A percentile compares a stretch with the other conserved stretches of the same genome.
Conservation (phyloP, 2,113 vertebrate genomes). For the Orthochromis indermauri region DNA sequence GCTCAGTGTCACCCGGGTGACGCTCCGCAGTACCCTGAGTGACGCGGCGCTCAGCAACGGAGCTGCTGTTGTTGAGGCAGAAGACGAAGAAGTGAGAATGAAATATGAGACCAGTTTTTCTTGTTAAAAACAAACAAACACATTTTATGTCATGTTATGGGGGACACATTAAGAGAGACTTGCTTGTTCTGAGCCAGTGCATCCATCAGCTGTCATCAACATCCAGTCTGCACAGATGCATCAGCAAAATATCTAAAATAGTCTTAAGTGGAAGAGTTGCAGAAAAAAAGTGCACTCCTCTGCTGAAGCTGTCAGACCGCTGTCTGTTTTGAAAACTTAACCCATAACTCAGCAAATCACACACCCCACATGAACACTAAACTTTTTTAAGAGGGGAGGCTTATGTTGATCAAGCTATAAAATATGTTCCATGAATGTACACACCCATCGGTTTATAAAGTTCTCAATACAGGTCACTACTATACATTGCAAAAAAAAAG, state of each 20-base stretch:
- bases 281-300: neutral
- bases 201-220: neutral
- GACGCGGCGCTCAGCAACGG: constrained; percentile 62
- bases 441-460: neutral
- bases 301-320: neutral
- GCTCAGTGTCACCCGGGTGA: constrained; percentile 73
- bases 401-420: neutral
- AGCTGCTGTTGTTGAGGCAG: constrained; percentile 35
- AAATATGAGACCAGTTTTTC: constrained; percentile 31
- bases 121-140: neutral
- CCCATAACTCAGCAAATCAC: neutral
- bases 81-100: constrained; percentile 6
- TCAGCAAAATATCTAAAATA: neutral
- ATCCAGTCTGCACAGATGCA: neutral
- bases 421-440: neutral
- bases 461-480: accelerated
- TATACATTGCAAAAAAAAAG: neutral
- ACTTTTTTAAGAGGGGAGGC: neutral
- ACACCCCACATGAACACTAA: neutral
- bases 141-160: neutral
- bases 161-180: neutral
- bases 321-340: neutral
- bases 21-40: constrained; percentile 76
- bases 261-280: neutral
- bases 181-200: neutral